Conservation (phyloP, 2,113 vertebrate species). For the Phocoena sinus region DNA sequence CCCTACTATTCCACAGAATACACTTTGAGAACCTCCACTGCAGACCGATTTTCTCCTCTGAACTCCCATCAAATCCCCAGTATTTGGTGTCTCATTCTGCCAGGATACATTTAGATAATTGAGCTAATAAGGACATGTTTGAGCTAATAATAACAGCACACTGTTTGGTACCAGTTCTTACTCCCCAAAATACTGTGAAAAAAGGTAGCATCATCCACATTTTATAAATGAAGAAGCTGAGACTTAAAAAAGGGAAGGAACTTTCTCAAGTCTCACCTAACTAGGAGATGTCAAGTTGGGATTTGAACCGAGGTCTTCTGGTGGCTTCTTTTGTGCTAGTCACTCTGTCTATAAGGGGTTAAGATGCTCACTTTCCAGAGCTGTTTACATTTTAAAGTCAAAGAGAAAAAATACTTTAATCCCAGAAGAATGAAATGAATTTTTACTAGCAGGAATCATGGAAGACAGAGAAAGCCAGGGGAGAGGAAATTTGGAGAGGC, state of each 20-base stretch:
- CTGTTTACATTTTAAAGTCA: slow-evolving; percentile 31
- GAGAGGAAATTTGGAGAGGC: background rate
- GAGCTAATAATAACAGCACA: background rate
- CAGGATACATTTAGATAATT: background rate
- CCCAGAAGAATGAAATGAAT: slow-evolving; percentile 40
- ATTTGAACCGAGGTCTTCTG: background rate
- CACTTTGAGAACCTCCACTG: background rate
- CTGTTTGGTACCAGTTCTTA: background rate
- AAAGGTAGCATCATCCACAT: background rate
- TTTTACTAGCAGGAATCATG: background rate
- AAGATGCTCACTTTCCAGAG: background rate
- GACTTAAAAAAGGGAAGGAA: background rate
- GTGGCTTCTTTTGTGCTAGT: background rate
- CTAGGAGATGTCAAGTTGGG: background rate
- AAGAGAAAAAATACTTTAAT: slow-evolving; percentile 24
- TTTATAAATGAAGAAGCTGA: background rate
- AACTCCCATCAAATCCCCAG: background rate
- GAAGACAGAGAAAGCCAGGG: background rate
- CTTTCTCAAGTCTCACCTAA: background rate
- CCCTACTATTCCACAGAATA: background rate
- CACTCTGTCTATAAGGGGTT: background rate
- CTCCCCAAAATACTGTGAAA: background rate
- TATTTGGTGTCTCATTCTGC: background rate
- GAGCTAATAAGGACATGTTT: background rate
- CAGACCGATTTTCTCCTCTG: background rate